Base-by-base conservation (phyloP, 2,888 invertebrate genomes). In the Dasysyrphus albostriatus region DNA sequence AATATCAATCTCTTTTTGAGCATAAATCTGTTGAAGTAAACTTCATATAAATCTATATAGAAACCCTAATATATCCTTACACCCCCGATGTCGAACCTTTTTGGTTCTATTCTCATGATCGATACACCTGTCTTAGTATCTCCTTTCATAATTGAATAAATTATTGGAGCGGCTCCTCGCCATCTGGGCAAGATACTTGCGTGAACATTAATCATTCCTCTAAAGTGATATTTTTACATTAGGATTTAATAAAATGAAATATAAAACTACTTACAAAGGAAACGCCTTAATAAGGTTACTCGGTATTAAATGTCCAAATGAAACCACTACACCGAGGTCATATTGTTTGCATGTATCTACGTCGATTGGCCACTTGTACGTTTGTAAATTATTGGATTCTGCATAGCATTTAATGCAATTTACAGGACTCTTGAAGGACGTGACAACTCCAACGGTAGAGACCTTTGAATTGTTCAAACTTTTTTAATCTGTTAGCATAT, bases 121-220 rank as follows among this genome's bases (percentile, higher is more conserved):
- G 97, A 95, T 12, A 98, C 94, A 42, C 98, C 98, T 9, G 98
- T 97, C 88, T 94, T 93, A 12, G 91, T 90, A 91, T 98, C 98
- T 12, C 97, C 98, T 91, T 96, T 95, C 89, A 98, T 94, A 69
- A 99, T 93, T 0, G 98, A 95, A 92, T 98, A 95, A 72, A 97
- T 95, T 63, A 98, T 96, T 0, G 99, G 99, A 0, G 98, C 96
- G 10, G 98, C 98, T 7, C 99, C 99, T 89, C 98, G 94, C 98
- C 98, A 98, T 75, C 96, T 94, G 0, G 99, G 99, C 85, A 99
- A 93, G 65, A 98, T 92, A 93, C 98, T 98, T 0, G 96, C 98
- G 92, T 99, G 99, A 0, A 98, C 96, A 93, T 99, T 99, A 42
- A 98, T 93, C 94, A 98, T 97, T 34, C 98, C 98, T 90, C 97